Evolutionary conservation across 2,797 vertebrate species (phyloP).

Genomic region (Sebastes minor): DNA sequence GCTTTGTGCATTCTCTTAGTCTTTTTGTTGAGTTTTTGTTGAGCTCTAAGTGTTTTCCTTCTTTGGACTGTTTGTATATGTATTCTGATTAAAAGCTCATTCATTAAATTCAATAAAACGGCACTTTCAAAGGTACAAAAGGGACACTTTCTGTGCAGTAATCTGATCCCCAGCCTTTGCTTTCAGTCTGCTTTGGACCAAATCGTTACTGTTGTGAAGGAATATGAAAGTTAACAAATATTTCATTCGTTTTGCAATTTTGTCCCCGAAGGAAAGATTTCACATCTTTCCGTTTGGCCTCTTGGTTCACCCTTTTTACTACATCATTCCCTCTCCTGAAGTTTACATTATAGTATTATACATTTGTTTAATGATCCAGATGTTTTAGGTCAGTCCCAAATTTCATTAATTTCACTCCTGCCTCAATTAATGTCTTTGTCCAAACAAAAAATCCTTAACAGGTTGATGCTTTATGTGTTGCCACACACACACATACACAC

Average conservation of each 20-base stretch:
- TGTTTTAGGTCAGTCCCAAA: not conserved
- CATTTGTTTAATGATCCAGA: not conserved
- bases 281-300: conserved; percentile 60
- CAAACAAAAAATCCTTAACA: not conserved
- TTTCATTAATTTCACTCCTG: not conserved
- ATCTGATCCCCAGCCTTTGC: conserved; percentile 18
- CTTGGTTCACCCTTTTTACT: conserved; percentile 17
- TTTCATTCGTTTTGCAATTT: conserved; percentile 73
- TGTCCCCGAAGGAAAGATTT: conserved; percentile 75
- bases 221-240: conserved; percentile 70
- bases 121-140: not conserved
- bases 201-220: conserved; percentile 57
- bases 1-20: not conserved
- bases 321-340: not conserved
- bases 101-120: not conserved
- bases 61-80: not conserved
- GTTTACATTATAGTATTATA: not conserved
- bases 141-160: not conserved
- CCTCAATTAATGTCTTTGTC: not conserved
- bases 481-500: not conserved
- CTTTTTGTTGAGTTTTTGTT: not conserved
- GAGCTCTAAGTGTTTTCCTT: not conserved
- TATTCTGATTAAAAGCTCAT: not conserved
- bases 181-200: conserved; percentile 36
- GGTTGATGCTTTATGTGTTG: not conserved